Evolutionary conservation across 2,888 invertebrate genomes (phyloP).

Genomic region (Hetaerina titia): DNA sequence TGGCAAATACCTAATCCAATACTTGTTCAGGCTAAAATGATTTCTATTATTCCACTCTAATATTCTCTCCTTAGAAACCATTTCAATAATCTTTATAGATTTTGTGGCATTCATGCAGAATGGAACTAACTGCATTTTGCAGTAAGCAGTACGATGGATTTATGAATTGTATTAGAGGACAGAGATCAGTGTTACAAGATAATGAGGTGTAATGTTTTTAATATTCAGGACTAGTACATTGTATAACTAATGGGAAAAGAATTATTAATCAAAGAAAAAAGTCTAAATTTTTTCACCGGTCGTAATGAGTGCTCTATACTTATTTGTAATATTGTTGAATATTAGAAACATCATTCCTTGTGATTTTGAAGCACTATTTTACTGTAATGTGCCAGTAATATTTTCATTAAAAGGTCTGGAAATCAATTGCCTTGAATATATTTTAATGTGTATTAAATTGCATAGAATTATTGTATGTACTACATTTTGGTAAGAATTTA

Average conservation of each 20-base stretch:
- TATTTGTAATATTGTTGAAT: neutral
- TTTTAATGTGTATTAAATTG: constrained; percentile 2
- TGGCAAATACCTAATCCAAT: no score
- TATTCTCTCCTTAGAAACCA: neutral
- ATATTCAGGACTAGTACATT: neutral
- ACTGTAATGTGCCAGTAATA: neutral
- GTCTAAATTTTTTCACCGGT: neutral
- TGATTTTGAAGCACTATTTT: neutral
- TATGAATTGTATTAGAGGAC: neutral
- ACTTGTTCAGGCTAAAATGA: neutral
- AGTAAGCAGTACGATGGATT: neutral
- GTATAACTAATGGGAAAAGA: no score
- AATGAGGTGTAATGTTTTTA: neutral
- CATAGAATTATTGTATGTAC: neutral
- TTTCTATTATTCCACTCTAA: neutral
- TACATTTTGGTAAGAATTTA: neutral
- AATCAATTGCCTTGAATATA: neutral
- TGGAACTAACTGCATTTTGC: neutral
- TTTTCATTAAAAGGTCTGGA: neutral
- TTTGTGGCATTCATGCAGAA: neutral
- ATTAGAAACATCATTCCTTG: neutral
- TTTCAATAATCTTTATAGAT: neutral
- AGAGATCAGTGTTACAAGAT: neutral
- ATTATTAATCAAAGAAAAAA: neutral
- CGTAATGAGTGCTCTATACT: neutral